phyloP scores from a whole-genome alignment of 2,113 vertebrate genomes.

The Sander lucioperca region DNA sequence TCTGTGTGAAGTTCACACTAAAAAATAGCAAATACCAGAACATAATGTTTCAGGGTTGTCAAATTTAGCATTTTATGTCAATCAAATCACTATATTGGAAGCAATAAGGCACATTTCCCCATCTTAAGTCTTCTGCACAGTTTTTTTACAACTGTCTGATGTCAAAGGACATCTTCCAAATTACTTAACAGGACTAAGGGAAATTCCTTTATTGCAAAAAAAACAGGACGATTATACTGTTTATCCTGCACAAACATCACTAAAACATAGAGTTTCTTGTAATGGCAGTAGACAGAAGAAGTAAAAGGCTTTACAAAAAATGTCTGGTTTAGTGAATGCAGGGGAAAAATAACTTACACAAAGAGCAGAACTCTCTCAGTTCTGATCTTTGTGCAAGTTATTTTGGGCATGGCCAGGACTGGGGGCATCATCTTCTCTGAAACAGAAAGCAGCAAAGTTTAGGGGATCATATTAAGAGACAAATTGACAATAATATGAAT shows the following conservation, averaged over 20 bases:
- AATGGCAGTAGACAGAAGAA: not conserved
- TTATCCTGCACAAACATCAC: not conserved
- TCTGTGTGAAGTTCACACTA: not conserved
- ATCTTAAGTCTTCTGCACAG: too few species aligned
- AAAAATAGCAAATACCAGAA: not conserved
- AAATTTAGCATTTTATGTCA: not conserved
- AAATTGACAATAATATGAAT: not conserved
- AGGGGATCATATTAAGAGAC: not conserved
- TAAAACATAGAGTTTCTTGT: not conserved
- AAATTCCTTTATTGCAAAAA: not conserved
- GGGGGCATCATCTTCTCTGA: not conserved
- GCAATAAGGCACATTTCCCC: not conserved
- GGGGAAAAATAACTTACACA: not conserved
- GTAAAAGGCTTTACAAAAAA: not conserved
- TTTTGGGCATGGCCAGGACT: not conserved
- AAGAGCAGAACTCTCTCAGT: not conserved
- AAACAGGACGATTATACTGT: not conserved
- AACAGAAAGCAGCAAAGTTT: not conserved
- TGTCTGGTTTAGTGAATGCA: not conserved
- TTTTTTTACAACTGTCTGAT: not conserved
- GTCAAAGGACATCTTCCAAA: not conserved
- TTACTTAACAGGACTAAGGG: not conserved
- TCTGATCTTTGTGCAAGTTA: too few species aligned
- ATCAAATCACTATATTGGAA: not conserved
- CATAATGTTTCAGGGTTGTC: not conserved